Evolutionary conservation across 2,888 invertebrate species (phyloP).

Genomic region (Ganaspis brasiliensis): DNA sequence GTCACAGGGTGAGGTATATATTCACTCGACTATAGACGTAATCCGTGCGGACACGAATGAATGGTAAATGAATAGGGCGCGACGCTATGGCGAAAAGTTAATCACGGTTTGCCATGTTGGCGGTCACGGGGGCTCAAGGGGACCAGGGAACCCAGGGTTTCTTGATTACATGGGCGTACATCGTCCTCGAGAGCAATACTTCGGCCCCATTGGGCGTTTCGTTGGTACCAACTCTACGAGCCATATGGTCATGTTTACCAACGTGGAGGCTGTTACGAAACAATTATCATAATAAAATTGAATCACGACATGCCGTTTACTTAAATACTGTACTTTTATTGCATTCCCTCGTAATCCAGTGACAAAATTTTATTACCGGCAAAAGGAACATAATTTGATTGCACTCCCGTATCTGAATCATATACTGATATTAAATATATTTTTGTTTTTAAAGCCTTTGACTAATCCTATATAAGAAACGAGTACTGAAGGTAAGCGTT

Average conservation of each 20-base stretch:
- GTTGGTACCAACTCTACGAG: conserved; percentile 60
- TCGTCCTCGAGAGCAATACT: conserved; percentile 56
- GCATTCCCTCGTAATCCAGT: neutral
- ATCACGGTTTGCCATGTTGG: conserved; percentile 80
- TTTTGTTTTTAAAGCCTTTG: too few relatives aligned
- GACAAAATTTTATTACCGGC: too few relatives aligned
- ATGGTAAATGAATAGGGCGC: conserved; percentile 80
- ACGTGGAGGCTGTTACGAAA: conserved; percentile 72
- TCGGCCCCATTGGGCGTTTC: conserved; percentile 57
- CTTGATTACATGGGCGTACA: conserved; percentile 80
- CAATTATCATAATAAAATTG: conserved; percentile 73
- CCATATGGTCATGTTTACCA: conserved; percentile 78
- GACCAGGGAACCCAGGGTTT: conserved; percentile 69
- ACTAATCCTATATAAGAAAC: too few relatives aligned
- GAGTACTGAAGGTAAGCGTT: too few relatives aligned
- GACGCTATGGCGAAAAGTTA: conserved; percentile 79
- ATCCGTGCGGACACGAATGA: conserved; percentile 80
- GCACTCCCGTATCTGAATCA: neutral
- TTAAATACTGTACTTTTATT: conserved; percentile 37
- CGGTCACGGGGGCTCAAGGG: conserved; percentile 66
- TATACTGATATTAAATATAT: too few relatives aligned
- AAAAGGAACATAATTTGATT: conserved; percentile 29
- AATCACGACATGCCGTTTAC: conserved; percentile 57
- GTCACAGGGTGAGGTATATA: conserved; percentile 29
- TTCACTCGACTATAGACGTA: conserved; percentile 62